phyloP scores from a whole-genome alignment of 1,140 invertebrate genomes.

The Portunus trituberculatus region DNA sequence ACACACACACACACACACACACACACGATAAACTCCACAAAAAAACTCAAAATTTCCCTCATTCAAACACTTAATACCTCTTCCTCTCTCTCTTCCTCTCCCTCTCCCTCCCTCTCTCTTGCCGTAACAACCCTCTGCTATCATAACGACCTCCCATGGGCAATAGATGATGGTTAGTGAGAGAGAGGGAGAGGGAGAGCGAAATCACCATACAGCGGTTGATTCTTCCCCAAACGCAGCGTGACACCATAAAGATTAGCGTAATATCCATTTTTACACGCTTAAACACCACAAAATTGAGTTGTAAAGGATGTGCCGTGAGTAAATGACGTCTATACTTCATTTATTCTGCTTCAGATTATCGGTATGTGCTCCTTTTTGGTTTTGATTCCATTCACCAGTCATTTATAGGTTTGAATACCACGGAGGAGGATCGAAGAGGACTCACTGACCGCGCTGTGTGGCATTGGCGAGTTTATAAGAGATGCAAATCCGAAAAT shows the following conservation, averaged over 20 bases:
- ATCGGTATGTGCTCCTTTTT: neutral
- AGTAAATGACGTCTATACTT: neutral
- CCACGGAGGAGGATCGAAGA: too few relatives aligned
- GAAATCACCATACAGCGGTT: neutral
- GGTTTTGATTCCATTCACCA: too few relatives aligned
- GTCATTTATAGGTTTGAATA: too few relatives aligned
- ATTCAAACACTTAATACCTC: neutral
- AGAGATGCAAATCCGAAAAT: slow-evolving; percentile 71
- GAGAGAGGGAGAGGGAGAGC: neutral
- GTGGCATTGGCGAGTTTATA: neutral
- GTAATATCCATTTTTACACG: neutral
- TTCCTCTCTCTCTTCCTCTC: slow-evolving; percentile 22
- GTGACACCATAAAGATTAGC: neutral
- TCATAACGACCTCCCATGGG: neutral
- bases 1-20: slow-evolving; percentile 52
- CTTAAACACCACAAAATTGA: neutral
- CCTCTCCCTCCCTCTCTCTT: neutral
- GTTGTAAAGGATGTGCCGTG: neutral
- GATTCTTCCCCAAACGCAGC: neutral
- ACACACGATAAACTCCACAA: neutral
- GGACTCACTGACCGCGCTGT: neutral
- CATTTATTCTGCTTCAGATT: neutral
- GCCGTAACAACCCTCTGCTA: neutral
- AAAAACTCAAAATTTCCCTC: neutral
- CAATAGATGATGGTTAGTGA: neutral